Percentiles rank a stretch among this genome's conserved stretches.
These are phyloP conservation scores for Teleopsis dalmanni DNA, from an alignment of 1,140 invertebrate species.

Conservation along the genomic window DNA sequence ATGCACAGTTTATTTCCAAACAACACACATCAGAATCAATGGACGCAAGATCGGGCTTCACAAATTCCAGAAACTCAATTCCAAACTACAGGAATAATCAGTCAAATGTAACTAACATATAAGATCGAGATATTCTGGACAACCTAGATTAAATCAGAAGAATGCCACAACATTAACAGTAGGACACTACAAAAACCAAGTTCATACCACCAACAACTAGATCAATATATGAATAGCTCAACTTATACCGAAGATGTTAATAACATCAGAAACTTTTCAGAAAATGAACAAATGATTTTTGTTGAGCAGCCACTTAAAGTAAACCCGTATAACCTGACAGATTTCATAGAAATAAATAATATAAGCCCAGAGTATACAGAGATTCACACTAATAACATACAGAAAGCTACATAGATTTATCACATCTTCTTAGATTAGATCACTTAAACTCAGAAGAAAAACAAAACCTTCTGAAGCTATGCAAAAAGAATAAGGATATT, in stretches of 20 bases:
- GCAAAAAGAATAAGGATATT: conserved; percentile 2
- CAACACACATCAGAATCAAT: not conserved
- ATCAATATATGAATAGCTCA: not conserved
- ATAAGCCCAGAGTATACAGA: too few relatives aligned
- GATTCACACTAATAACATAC: too few relatives aligned
- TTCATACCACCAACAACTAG: not conserved
- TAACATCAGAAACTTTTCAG: not conserved
- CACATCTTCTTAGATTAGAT: too few relatives aligned
- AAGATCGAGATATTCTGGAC: not conserved
- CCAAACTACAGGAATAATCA: not conserved
- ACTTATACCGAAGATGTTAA: not conserved
- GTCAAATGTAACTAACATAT: not conserved
- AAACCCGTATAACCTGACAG: too few relatives aligned
- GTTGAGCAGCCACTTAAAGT: not conserved
- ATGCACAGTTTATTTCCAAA: too few relatives aligned
- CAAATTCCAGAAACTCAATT: not conserved
- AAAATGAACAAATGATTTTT: conserved; percentile 9
- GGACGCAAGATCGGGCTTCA: not conserved
- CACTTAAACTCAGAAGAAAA: too few relatives aligned
- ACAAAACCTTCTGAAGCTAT: too few relatives aligned
- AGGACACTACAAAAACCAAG: not conserved
- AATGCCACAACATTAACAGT: not conserved
- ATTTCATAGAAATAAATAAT: conserved; percentile 10
- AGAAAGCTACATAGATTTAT: too few relatives aligned
- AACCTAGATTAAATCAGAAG: not conserved